Evolutionary conservation across 2,888 invertebrate species (phyloP), one percentile per base, ranked within the genome.

Genomic region (Octodonta nipae): DNA sequence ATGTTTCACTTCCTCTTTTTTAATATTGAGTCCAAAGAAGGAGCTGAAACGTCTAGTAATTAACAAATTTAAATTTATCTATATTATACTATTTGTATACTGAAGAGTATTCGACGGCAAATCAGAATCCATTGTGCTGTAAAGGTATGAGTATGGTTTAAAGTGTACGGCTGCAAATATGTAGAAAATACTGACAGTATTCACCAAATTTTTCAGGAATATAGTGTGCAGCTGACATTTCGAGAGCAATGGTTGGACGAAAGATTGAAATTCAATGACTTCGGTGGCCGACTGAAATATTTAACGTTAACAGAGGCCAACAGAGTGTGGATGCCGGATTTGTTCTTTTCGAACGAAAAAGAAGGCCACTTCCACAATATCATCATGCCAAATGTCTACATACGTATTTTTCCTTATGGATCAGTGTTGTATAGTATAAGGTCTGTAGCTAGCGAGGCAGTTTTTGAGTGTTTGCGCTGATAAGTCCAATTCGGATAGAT

Each of bases 341-440:
- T 93, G 48, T 95, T 93, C 73, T 93, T 93, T 68, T 85, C 91
- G 35, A 95, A 95, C 58, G 95, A 95, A 67, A 95, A 95, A 63
- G 88, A 89, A 58, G 95, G 93, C 33, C 92, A 92, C 61, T 86
- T 93, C 61, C 92, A 93, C 69, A 86, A 91, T 63, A 92, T 93
- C 64, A 91, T 92, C 62, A 89, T 91, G 87, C 91, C 92, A 40
- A 93, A 95, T 64, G 88, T 93, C 46, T 89, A 95, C 72, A 87
- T 95, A 60, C 73, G 95, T 47, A 92, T 95, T 60, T 89, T 91
- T 65, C 88, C 89, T 37, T 80, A 89, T 52, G 95, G 95, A 44
- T 83, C 84, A 46, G 91, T 95, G 49, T 74, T 93, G 43, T 95
- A 93, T 73, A 92, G 92, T 67, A 91, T 93, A 63, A 73, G 80